Percentiles rank a stretch among this genome's conserved stretches.
Conservation (phyloP, 35 echinoderm and acorn worm species). For the Antedon bifida region DNA sequence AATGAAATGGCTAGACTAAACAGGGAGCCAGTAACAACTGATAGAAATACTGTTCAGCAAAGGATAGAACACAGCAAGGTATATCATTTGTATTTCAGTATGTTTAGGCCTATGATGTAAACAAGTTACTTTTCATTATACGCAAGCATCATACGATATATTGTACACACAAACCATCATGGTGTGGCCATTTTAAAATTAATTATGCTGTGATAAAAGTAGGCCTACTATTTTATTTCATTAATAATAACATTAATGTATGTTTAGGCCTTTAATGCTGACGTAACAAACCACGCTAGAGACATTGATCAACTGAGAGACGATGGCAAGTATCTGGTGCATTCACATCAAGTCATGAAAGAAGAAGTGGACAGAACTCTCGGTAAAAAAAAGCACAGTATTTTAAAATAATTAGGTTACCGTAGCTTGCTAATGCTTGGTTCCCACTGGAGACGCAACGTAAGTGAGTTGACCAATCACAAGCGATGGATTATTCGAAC, state of each 20-base stretch:
- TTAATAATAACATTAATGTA: no score
- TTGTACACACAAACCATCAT: no score
- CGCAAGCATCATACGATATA: no score
- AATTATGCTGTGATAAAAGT: no score
- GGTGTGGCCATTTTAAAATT: no score
- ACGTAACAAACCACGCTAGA: neutral
- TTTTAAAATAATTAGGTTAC: neutral
- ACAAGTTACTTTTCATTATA: no score
- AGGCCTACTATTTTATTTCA: no score
- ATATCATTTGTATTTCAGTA: no score
- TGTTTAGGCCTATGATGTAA: no score
- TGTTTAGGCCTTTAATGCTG: neutral
- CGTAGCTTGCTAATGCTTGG: neutral
- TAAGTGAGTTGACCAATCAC: no score
- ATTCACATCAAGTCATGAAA: neutral
- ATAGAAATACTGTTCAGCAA: neutral
- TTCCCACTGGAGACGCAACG: no score
- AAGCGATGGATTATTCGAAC: no score
- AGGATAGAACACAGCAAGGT: neutral
- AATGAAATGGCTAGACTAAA: neutral
- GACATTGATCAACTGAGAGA: conserved; percentile 2
- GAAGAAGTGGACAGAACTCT: neutral
- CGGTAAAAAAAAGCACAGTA: neutral
- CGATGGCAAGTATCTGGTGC: neutral
- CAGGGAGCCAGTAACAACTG: neutral